Evolutionary conservation across 1,140 invertebrate genomes (phyloP), one percentile per base, ranked within the genome.

Genomic region (Leucophenga varia): DNA sequence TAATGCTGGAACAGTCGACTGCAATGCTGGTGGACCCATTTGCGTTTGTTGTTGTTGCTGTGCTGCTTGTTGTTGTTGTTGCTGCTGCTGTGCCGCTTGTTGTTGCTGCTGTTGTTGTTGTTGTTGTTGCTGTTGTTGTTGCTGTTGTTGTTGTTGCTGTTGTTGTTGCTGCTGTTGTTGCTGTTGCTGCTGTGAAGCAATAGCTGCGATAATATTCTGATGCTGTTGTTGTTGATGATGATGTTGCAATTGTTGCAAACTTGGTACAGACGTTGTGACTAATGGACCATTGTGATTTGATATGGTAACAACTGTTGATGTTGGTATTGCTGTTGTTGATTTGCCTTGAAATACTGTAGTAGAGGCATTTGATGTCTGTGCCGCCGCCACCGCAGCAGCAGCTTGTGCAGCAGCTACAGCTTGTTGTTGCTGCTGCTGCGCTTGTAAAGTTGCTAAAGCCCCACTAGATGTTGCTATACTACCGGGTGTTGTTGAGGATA

Each of bases 401-500:
- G 55, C 45, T 3, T 61, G 35, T 0, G 63, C 63, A 10, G 63
- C 63, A 25, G 22, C 36, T 67, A 63, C 18, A 67, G 41, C 13
- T 10, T 25, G 22, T 25, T 25, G 22, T 25, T n/a, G n/a, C n/a
- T n/a, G n/a, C n/a, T n/a, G n/a, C n/a, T n/a, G n/a, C n/a, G 22
- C 22, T 10, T 25, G 22, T 10, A 25, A 25, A 6, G 22, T 25
- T 25, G 22, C 22, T 25, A 25, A 32, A 3, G 38, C 21, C 1
- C 57, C 61, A 55, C 57, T 64, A 6, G 69, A 72, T 6, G 69
- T 63, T 31, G 69, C 69, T 37, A 73, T 70, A 19, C 60, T 67
- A 2, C 57, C 77, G 55, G 78, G 58, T 55, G 78, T 65, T 65
- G 79, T 51, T 43, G 75, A 61, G 56, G 75, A 65, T 63, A 82